Base-by-base conservation (phyloP, 2,888 invertebrate genomes). In the Thelaira solivaga region DNA sequence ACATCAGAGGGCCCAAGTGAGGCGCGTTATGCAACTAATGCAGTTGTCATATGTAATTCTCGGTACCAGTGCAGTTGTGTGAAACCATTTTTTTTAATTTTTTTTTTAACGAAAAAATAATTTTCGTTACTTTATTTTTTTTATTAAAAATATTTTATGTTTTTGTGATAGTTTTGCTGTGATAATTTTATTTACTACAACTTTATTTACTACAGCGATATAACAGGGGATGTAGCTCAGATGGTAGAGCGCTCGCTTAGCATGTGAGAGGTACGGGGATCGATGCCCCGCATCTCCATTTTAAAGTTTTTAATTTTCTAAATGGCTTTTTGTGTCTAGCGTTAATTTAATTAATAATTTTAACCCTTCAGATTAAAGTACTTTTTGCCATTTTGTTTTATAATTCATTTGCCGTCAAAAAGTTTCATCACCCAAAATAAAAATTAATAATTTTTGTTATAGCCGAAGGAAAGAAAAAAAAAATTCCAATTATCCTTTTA, bases 171-270 rank as follows among this genome's bases (percentile, higher is more conserved):
- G n/a, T n/a, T n/a, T n/a, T n/a, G 16, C 20, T 47, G 7, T 2
- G 2, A 2, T n/a, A 18, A 29, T 1, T 18, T 5, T 13, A 8
- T 11, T 11, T 20, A 2, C 10, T 45, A 13, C n/a, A n/a, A n/a
- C n/a, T n/a, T n/a, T n/a, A n/a, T n/a, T n/a, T n/a, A n/a, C n/a
- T n/a, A n/a, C n/a, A n/a, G n/a, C n/a, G n/a, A n/a, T n/a, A 5
- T 7, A 62, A 7, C 2, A 4, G 89, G 88, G 88, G 89, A 88
- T 88, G 88, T 89, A 88, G 89, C 89, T 89, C 88, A 89, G 87
- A 88, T 88, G 88, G 89, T 88, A 89, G 88, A 89, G 89, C 85
- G 86, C 86, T 85, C 85, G 86, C 85, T 86, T 86, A 85, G 86
- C 86, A 85, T 85, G 86, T 85, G 85, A 86, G 85, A 86, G 85